These are phyloP conservation scores for Lophotis ruficrista DNA, from an alignment of 2,113 vertebrate genomes.

Conservation along the genomic window DNA sequence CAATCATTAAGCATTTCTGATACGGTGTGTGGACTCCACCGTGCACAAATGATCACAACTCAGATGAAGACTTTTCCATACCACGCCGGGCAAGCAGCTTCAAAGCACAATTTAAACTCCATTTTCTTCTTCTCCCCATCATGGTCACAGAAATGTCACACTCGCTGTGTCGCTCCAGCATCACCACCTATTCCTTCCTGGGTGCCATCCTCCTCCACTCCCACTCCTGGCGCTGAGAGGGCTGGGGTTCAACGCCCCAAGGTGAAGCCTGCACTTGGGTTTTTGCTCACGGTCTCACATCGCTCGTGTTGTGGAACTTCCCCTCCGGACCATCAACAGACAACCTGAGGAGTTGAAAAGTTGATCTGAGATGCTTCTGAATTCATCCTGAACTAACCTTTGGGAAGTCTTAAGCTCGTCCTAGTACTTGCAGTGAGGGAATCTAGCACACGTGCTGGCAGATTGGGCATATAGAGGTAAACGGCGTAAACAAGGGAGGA, in stretches of 20 bases:
- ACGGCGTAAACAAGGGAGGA: rapidly evolving
- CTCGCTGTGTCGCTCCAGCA: neutral
- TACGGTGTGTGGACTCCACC: neutral
- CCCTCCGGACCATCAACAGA: neutral
- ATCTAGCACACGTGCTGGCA: neutral
- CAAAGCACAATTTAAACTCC: neutral
- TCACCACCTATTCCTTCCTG: neutral
- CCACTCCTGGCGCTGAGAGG: neutral
- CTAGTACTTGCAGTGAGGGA: neutral
- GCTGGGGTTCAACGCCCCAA: neutral
- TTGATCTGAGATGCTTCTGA: neutral
- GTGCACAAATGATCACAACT: rapidly evolving
- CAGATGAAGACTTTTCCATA: neutral
- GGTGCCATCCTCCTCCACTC: neutral
- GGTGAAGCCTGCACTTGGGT: neutral
- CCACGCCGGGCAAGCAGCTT: neutral
- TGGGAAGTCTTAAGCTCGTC: neutral
- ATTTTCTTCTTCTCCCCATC: neutral
- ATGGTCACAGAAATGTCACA: neutral
- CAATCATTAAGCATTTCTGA: neutral
- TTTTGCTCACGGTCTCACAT: neutral
- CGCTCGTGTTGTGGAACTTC: neutral
- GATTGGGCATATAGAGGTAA: neutral
- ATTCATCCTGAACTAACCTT: neutral
- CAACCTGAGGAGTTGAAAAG: neutral